Base-by-base conservation (phyloP, 2,113 vertebrate species). In the Pseudopodoces humilis region DNA sequence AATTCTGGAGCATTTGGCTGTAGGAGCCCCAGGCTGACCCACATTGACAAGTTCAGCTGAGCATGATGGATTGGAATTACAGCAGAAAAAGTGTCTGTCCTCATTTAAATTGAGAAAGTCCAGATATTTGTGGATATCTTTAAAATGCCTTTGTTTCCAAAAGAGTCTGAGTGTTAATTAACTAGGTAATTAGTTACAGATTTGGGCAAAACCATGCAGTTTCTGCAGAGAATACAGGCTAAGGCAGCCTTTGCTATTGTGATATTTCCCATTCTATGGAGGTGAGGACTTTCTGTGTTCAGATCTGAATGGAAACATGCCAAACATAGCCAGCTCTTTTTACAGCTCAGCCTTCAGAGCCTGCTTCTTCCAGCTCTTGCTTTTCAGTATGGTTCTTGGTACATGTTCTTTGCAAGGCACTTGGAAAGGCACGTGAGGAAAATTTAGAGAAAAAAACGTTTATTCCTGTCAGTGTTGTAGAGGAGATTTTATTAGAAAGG, bases 1-100 rank as follows among this genome's bases (percentile, higher is more conserved):
- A 43, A 39, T 55, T 43, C 30, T 21, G 70, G 41, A 76, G 28
- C 15, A 1, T 53, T 55, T 0, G 7, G 10, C n/a, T 53, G 24
- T 23, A 24, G 47, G 47, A 63, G 22, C 46, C 25, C 11, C 10
- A 10, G 65, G 41, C 39, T 76, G 62, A 14, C n/a, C 0, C 8
- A 9, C 2, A 0, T 0, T 10, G 25, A 16, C 1, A n/a, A 47
- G 19, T 24, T 78, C 13, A 30, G 35, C 53, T 58, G 13, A 35
- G 28, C 5, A 1, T 7, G 13, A 21, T 25, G 52, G 39, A 46
- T 79, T 72, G 72, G 35, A 59, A 25, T 15, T 52, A 37, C n/a
- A 39, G 50, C 31, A 65, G 28, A 19, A 56, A 39, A 43, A 39
- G 22, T 15, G 12, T 56, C 33, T 84, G 43, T 67, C 35, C 55